phyloP scores from a whole-genome alignment of 2,113 vertebrate genomes.

The Dryoscopus gambensis region DNA sequence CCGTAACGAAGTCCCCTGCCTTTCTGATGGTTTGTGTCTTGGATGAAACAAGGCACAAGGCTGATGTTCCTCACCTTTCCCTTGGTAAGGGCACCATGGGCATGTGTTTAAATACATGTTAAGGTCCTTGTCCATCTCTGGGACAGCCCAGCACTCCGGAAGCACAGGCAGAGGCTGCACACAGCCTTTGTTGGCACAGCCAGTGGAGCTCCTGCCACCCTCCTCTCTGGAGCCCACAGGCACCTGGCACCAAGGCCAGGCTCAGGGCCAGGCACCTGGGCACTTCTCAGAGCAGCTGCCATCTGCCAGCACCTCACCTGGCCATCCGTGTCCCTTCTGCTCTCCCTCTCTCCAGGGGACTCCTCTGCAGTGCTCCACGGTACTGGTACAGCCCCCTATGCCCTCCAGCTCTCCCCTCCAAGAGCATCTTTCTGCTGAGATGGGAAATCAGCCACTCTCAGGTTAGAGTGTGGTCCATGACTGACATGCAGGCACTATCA shows the following conservation, averaged over 20 bases:
- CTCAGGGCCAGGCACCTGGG: not conserved
- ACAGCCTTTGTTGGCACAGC: not conserved
- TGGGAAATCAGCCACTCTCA: not conserved
- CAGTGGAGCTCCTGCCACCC: not conserved
- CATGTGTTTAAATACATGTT: not conserved
- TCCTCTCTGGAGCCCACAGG: not conserved
- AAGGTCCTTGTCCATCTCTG: not conserved
- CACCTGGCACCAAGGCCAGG: not conserved
- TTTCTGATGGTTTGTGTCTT: not conserved
- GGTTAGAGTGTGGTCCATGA: not conserved
- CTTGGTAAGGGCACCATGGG: not conserved
- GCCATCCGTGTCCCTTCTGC: not conserved
- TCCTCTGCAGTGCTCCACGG: not conserved
- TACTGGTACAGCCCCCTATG: rapidly evolving
- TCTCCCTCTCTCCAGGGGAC: not conserved
- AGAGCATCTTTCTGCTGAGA: not conserved
- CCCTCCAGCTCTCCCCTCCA: not conserved
- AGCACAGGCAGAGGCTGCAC: not conserved
- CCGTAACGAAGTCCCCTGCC: not conserved
- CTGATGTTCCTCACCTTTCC: not conserved
- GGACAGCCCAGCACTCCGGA: not conserved
- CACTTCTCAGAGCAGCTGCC: not conserved
- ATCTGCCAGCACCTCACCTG: not conserved
- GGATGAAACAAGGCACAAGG: not conserved
- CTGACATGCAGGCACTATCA: not conserved